Evolutionary conservation across 2,888 invertebrate genomes (phyloP), one percentile per base, ranked within the genome.

Genomic region (Onchidella celtica): DNA sequence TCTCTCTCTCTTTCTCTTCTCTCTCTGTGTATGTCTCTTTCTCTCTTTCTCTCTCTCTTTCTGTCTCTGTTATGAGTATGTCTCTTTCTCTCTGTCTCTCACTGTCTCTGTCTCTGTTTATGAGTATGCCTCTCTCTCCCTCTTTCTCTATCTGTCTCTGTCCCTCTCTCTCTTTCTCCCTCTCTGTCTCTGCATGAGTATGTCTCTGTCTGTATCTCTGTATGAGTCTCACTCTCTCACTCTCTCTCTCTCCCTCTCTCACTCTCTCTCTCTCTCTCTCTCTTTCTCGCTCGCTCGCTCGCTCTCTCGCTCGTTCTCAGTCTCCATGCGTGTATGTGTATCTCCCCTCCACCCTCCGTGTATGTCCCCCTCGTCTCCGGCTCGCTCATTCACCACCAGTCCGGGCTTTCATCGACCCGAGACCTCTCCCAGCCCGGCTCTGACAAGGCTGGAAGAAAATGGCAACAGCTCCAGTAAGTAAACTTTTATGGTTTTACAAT

Each of bases 191-290:
- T 66, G 9, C n/a, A 27, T 66, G 34, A 14, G 11, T 27, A 6
- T 27, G 29, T 66, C 29, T 27, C 66, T 34, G 29, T 66, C 66
- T 66, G 29, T 66, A 27, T 29, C 66, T 66, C 66, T 66, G 6
- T 66, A 3, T 66, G 11, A 6, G 29, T 6, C 66, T 66, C 32
- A 29, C 66, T 66, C 66, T 66, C 32, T 32, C 34, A 29, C 32
- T 32, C 32, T 14, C n/a, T 66, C 66, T 66, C 66, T 66, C 66
- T 66, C 66, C n/a, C 32, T 66, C 32, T 66, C 66, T 66, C 66
- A 14, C 32, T 66, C 14, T 32, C n/a, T 27, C 27, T 6, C 61
- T 61, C 11, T 61, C 61, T 61, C n/a, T 61, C 61, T 24, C n/a
- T 61, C 27, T 61, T 24, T 61, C 61, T 61, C n/a, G 21, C n/a